Percentiles rank a stretch among this genome's conserved stretches.
Evolutionary conservation across 1,140 invertebrate species (phyloP).

Genomic region (Drusus annulatus): DNA sequence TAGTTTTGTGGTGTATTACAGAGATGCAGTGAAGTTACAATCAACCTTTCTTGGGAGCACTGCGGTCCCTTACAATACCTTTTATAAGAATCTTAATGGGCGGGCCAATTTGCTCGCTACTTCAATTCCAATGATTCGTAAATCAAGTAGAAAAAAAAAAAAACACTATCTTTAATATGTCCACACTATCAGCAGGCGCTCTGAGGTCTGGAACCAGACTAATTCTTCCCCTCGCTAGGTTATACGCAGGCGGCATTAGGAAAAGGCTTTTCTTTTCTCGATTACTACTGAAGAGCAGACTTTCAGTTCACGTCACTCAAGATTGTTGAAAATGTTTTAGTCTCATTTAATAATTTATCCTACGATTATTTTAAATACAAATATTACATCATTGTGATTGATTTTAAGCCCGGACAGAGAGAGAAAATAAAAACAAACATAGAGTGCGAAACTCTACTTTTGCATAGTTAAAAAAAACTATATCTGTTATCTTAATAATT

Average conservation of each 20-base stretch:
- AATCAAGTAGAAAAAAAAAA: background rate
- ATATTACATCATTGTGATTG: background rate
- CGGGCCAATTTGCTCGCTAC: conserved; percentile 4
- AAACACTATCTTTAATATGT: background rate
- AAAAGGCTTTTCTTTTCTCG: background rate
- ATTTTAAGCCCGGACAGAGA: background rate
- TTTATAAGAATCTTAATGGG: conserved; percentile 15
- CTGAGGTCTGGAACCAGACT: background rate
- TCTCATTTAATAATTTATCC: conserved; percentile 25
- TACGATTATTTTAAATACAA: conserved; percentile 27
- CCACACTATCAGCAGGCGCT: background rate
- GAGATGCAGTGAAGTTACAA: background rate
- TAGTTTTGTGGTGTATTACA: conserved; percentile 23
- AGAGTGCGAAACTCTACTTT: background rate
- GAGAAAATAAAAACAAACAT: background rate
- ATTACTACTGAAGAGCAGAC: no score
- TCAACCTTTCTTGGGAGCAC: background rate
- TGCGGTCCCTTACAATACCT: conserved; percentile 9
- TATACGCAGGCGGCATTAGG: background rate
- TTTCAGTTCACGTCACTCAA: conserved; percentile 1
- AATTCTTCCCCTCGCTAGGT: background rate
- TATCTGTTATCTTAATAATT: no score
- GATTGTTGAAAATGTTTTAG: background rate
- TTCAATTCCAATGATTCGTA: background rate
- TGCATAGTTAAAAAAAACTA: background rate